A percentile compares a stretch with the other conserved stretches of the same genome.
These are phyloP conservation scores for Nibea coibor DNA, from an alignment of 2,113 vertebrate genomes.

Conservation along the genomic window DNA sequence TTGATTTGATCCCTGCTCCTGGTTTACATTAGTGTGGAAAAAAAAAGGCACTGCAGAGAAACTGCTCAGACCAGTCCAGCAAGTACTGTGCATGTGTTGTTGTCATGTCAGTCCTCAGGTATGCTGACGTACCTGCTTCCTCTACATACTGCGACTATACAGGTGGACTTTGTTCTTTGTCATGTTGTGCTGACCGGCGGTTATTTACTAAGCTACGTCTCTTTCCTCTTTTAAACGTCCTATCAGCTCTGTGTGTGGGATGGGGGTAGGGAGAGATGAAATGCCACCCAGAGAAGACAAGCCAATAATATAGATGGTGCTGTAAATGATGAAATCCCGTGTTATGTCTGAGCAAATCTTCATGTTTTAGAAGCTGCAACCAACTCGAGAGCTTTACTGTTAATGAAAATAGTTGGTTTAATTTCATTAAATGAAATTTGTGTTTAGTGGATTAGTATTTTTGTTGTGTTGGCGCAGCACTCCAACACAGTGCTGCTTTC, in stretches of 20 bases:
- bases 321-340: background rate
- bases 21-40: slow-evolving; percentile 57
- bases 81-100: slow-evolving; percentile 23
- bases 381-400: background rate
- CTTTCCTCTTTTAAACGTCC: slow-evolving; percentile 14
- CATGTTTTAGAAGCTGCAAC: too few relatives aligned
- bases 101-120: slow-evolving; percentile 37
- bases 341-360: too few relatives aligned
- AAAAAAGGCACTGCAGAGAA: slow-evolving; percentile 48
- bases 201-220: background rate
- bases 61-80: slow-evolving; percentile 69
- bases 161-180: slow-evolving; percentile 37
- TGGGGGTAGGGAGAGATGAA: slow-evolving; percentile 10
- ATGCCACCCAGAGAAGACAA: background rate
- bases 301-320: background rate
- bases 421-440: background rate
- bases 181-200: background rate
- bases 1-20: slow-evolving; percentile 62
- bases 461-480: background rate
- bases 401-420: background rate
- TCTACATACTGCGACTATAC: background rate
- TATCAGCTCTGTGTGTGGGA: slow-evolving; percentile 1
- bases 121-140: slow-evolving; percentile 60
- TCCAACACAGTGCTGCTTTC: background rate
- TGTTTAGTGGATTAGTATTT: background rate